Conservation (phyloP, 2,113 vertebrate species). For the Daboia siamensis region DNA sequence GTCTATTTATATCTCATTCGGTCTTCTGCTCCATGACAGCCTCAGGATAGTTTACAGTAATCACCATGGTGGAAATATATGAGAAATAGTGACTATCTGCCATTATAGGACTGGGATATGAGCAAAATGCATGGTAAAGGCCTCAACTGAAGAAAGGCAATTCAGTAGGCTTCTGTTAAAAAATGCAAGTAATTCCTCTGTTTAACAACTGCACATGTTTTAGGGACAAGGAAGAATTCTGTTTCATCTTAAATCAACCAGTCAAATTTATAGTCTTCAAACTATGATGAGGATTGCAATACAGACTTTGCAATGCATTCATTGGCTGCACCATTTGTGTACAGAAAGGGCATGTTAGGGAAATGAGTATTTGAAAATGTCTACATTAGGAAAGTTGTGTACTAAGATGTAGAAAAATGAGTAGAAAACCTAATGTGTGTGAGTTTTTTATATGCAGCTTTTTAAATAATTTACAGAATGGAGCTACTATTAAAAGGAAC, state of each 20-base stretch:
- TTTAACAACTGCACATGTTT: neutral
- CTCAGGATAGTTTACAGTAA: neutral
- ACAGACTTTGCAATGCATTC: neutral
- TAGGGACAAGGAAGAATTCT: neutral
- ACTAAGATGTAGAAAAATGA: neutral
- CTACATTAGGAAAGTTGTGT: neutral
- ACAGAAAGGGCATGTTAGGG: neutral
- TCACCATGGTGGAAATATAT: neutral
- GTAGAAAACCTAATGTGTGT: neutral
- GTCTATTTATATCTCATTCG: slow-evolving; percentile 15
- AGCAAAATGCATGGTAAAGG: neutral
- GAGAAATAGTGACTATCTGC: neutral
- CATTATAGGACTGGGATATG: neutral
- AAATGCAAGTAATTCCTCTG: neutral
- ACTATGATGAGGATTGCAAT: neutral
- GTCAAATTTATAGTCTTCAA: neutral
- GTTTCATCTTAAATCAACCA: neutral
- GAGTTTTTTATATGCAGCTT: neutral
- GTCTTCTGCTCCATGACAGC: neutral
- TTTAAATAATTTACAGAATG: neutral
- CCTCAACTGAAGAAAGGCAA: neutral
- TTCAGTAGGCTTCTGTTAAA: neutral
- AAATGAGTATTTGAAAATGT: neutral
- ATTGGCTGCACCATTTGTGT: neutral
- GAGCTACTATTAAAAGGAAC: neutral